Evolutionary conservation across 1,140 invertebrate genomes (phyloP).

Genomic region (Pentalonia nigronervosa): DNA sequence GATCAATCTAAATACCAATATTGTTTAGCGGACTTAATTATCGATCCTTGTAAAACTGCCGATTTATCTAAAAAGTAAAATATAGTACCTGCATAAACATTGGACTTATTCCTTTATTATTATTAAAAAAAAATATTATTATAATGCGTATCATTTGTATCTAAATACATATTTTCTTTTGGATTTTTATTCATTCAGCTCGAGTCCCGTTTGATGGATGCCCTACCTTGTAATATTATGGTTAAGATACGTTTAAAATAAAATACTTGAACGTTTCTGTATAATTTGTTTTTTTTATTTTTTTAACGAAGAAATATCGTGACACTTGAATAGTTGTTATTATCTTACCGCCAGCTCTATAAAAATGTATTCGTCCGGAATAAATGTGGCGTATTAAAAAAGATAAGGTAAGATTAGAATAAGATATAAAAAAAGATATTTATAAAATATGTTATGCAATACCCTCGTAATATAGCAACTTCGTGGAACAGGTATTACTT

Average conservation of each 20-base stretch:
- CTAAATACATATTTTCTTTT: neutral
- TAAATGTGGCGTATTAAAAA: constrained; percentile 26
- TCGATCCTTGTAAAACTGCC: neutral
- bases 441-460: neutral
- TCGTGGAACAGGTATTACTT: neutral
- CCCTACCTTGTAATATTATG: constrained; percentile 22
- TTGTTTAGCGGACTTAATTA: neutral
- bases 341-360: neutral
- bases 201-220: constrained; percentile 35
- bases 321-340: constrained; percentile 51
- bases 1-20: neutral
- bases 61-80: neutral
- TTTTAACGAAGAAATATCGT: constrained; percentile 31
- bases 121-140: neutral
- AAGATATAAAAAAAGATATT: neutral
- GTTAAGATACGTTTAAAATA: constrained; percentile 41
- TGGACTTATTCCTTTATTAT: neutral
- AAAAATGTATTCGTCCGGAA: constrained; percentile 9
- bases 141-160: neutral
- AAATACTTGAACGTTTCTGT: constrained; percentile 39
- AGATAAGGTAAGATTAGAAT: constrained; percentile 27
- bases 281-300: neutral
- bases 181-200: constrained; percentile 32
- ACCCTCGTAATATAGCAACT: neutral
- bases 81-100: neutral